Evolutionary conservation across 2,113 vertebrate species (phyloP).

Genomic region (Podiceps cristatus): DNA sequence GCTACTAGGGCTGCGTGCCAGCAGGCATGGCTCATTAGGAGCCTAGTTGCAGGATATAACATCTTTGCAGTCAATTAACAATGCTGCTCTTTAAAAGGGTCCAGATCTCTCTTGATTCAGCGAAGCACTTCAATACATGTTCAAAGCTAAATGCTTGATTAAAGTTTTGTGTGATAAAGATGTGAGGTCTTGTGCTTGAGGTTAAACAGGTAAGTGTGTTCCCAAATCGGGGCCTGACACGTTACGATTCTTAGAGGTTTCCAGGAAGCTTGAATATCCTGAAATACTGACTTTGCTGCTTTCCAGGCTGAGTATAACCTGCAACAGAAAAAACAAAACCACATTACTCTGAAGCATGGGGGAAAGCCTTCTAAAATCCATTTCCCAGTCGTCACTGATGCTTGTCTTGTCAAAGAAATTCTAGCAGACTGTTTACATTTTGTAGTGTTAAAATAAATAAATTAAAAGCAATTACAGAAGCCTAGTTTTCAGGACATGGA

Average conservation of each 20-base stretch:
- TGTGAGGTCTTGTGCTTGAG: slow-evolving; percentile 20
- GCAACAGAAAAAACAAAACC: not conserved
- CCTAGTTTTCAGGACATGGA: not conserved
- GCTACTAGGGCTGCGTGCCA: not conserved
- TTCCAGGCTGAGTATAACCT: not conserved
- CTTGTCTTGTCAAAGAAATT: not conserved
- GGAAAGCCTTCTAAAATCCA: not conserved
- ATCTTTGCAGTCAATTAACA: slow-evolving; percentile 3
- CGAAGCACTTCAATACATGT: not conserved
- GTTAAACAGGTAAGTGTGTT: not conserved
- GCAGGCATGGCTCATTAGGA: not conserved
- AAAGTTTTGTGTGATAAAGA: not conserved
- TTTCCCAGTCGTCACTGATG: not conserved
- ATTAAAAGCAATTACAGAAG: not conserved
- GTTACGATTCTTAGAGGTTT: not conserved
- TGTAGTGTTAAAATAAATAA: not conserved
- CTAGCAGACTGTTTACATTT: not conserved
- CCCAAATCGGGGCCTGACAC: not conserved
- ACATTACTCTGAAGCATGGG: not conserved
- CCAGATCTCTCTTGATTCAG: not conserved
- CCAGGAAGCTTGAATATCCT: slow-evolving; percentile 26
- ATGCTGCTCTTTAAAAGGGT: not conserved
- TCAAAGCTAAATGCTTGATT: not conserved
- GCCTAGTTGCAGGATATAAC: not conserved
- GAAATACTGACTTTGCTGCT: slow-evolving; percentile 3